Conservation (phyloP, 2,113 vertebrate genomes). For the Forbesichthys papilliferus region DNA sequence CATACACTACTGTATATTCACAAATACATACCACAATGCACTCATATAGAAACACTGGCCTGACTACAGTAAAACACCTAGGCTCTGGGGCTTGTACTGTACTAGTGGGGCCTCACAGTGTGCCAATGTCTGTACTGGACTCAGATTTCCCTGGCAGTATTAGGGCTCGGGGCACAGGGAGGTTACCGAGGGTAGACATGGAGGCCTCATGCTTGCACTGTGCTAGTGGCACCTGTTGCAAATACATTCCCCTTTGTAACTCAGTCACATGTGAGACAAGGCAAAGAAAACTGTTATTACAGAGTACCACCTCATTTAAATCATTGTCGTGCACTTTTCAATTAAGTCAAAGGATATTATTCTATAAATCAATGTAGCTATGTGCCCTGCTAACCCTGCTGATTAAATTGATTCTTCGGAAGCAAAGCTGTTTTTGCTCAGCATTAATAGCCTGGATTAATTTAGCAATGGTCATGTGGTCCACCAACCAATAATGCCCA, state of each 20-base stretch:
- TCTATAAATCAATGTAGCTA: conserved; percentile 36
- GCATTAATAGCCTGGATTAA: conserved; percentile 32
- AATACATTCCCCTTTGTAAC: conserved; percentile 75
- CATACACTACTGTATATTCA: conserved; percentile 2
- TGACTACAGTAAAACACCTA: conserved; percentile 31
- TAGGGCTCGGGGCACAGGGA: conserved; percentile 62
- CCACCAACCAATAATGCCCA: neutral
- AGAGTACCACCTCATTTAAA: conserved; percentile 67
- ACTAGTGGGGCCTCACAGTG: conserved; percentile 36
- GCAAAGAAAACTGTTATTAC: conserved; percentile 76
- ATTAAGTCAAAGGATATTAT: conserved; percentile 39
- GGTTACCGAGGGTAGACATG: conserved; percentile 70
- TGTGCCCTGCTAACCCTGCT: conserved; percentile 24
- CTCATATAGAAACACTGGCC: conserved; percentile 1
- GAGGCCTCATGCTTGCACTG: conserved; percentile 66
- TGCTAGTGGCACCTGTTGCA: conserved; percentile 78
- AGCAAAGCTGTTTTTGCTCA: conserved; percentile 46
- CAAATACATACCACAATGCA: conserved; percentile 3
- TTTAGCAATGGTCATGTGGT: conserved; percentile 7
- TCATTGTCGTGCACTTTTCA: conserved; percentile 58
- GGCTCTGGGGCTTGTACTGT: conserved; percentile 18
- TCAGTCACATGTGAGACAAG: conserved; percentile 72
- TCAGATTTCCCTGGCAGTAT: conserved; percentile 74
- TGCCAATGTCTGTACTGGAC: conserved; percentile 69
- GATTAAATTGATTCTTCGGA: conserved; percentile 45